Conservation (phyloP, 2,888 invertebrate species). For the Oithona nana region DNA sequence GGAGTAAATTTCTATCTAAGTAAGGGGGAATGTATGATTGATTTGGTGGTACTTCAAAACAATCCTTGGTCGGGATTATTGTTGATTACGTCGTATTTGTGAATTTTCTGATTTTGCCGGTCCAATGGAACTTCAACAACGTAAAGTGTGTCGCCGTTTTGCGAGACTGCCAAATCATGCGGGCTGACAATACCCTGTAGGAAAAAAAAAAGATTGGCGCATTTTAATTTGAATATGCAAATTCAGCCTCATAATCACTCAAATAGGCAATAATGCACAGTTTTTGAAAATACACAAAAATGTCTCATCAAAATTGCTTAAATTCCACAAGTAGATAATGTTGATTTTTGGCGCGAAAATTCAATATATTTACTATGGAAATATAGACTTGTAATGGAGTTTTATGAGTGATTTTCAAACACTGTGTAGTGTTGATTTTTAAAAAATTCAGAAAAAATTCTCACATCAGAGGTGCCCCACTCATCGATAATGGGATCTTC, state of each 20-base stretch:
- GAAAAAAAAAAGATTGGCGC: background rate
- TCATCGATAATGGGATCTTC: slow-evolving; percentile 1
- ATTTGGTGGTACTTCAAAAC: too few species aligned
- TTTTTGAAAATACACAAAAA: background rate
- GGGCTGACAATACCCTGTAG: slow-evolving; percentile 27
- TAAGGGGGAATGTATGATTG: too few species aligned
- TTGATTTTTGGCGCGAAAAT: background rate
- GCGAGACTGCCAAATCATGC: slow-evolving; percentile 32
- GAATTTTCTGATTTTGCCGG: background rate
- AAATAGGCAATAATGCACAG: background rate
- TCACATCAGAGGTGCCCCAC: slow-evolving; percentile 8
- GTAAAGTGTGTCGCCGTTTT: slow-evolving; percentile 29
- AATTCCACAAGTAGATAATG: too few species aligned
- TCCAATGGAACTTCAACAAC: slow-evolving; percentile 33
- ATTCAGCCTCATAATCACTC: background rate
- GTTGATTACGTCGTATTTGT: background rate
- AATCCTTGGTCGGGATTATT: background rate
- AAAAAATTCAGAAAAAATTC: background rate
- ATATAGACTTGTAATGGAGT: too few species aligned
- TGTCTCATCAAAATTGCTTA: too few species aligned
- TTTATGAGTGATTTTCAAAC: too few species aligned
- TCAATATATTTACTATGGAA: background rate
- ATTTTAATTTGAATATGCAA: background rate
- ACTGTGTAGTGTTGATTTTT: too few species aligned
- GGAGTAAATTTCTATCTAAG: too few species aligned